A percentile compares a stretch with the other conserved stretches of the same genome.
Evolutionary conservation across 1,140 invertebrate genomes (phyloP).

Genomic region (Sminthurides bifidus): DNA sequence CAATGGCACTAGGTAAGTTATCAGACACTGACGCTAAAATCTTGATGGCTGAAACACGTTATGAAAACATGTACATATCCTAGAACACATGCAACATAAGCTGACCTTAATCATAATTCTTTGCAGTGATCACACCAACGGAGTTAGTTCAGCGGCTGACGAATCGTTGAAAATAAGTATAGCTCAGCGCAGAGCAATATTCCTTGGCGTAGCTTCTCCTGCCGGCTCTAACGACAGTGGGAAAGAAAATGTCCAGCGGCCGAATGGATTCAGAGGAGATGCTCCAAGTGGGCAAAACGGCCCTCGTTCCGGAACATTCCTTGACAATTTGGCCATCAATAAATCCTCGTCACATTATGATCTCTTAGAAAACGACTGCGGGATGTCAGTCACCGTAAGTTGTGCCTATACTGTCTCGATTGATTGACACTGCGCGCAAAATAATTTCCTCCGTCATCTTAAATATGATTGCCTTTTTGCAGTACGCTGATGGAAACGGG

Average conservation of each 20-base stretch:
- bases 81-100: background rate
- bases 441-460: background rate
- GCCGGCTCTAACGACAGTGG: background rate
- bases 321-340: background rate
- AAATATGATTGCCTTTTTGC: background rate
- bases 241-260: constrained; percentile 8
- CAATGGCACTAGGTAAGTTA: background rate
- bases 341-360: constrained; percentile 2
- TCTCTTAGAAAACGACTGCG: constrained; percentile 4
- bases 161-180: constrained; percentile 13
- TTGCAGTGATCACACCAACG: constrained; percentile 13
- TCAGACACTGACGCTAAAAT: background rate
- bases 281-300: background rate
- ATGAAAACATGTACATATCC: background rate
- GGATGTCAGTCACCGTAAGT: background rate
- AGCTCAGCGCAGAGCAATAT: constrained; percentile 18
- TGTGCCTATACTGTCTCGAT: background rate
- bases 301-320: background rate
- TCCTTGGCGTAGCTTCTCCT: constrained; percentile 9
- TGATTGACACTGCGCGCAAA: background rate
- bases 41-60: background rate
- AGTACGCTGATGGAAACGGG: constrained; percentile 13
- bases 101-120: background rate
- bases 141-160: constrained; percentile 10
- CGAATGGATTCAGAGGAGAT: too few relatives aligned